Conservation (phyloP, 2,797 vertebrate species). For the Valencia hispanica region DNA sequence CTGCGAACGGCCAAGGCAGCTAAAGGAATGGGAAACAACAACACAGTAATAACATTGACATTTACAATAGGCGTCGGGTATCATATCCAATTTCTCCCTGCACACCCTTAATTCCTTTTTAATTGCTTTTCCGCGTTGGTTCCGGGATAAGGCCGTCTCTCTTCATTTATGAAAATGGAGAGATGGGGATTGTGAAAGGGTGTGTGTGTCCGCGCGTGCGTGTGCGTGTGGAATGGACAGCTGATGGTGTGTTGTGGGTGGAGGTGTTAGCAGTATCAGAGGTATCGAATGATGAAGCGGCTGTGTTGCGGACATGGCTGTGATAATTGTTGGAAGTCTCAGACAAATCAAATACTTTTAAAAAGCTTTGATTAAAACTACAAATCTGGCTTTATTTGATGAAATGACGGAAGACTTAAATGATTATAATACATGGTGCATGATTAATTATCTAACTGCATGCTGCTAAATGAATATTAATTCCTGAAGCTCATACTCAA, state of each 20-base stretch:
- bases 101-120: slow-evolving; percentile 81
- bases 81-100: slow-evolving; percentile 81
- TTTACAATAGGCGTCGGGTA: slow-evolving; percentile 78
- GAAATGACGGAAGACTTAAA: slow-evolving; percentile 53
- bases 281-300: slow-evolving; percentile 29
- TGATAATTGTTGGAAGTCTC: slow-evolving; percentile 60
- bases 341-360: slow-evolving; percentile 64
- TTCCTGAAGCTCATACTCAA: slow-evolving; percentile 29
- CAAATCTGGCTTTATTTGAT: slow-evolving; percentile 56
- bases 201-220: slow-evolving; percentile 25
- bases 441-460: slow-evolving; percentile 57
- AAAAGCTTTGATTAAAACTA: slow-evolving; percentile 58
- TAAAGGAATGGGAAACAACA: slow-evolving; percentile 77
- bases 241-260: slow-evolving; percentile 28
- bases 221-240: slow-evolving; percentile 9
- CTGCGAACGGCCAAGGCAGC: slow-evolving; percentile 63
- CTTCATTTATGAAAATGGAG: slow-evolving; percentile 76
- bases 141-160: slow-evolving; percentile 78
- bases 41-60: slow-evolving; percentile 81
- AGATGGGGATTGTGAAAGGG: slow-evolving; percentile 54
- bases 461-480: slow-evolving; percentile 17
- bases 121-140: slow-evolving; percentile 79
- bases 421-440: slow-evolving; percentile 35
- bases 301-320: slow-evolving; percentile 15
- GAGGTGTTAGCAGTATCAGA: slow-evolving; percentile 17